Percentiles rank a stretch among this genome's conserved stretches.
These are phyloP conservation scores for Beroe forskalii DNA, from an alignment of 37 sponge, comb jelly and placozoan genomes.

Conservation along the genomic window DNA sequence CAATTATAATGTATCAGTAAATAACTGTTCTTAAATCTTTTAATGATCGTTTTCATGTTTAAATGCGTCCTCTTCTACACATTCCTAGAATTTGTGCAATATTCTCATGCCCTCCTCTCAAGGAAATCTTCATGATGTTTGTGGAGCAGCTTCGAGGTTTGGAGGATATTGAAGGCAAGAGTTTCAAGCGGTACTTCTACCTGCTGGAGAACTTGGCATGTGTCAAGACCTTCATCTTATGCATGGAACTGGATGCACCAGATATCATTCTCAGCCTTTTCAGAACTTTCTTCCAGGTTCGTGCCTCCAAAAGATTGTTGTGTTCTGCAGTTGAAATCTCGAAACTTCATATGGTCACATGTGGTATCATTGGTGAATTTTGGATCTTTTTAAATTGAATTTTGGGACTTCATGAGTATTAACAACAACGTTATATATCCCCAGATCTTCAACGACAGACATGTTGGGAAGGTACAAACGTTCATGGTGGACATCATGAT, in stretches of 20 bases:
- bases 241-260: constrained; percentile 69
- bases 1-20: too few species aligned
- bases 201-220: constrained; percentile 76
- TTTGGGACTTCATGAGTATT: too few species aligned
- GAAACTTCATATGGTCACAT: too few species aligned
- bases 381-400: too few species aligned
- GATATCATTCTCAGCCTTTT: constrained; percentile 76
- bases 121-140: constrained; percentile 83
- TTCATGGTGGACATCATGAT: constrained; percentile 74
- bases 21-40: too few species aligned
- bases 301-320: too few species aligned
- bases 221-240: constrained; percentile 73
- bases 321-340: too few species aligned
- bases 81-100: not conserved
- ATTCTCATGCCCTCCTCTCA: not conserved
- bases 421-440: too few species aligned
- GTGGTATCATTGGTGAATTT: too few species aligned
- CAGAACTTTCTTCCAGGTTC: constrained; percentile 73
- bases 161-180: constrained; percentile 69
- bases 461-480: constrained; percentile 70
- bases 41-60: too few species aligned
- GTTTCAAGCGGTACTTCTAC: constrained; percentile 69
- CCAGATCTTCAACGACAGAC: constrained; percentile 70
- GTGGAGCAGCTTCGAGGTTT: constrained; percentile 75
- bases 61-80: not conserved